Base-by-base conservation (phyloP, 2,888 invertebrate genomes). In the Esperia sulphurella region DNA sequence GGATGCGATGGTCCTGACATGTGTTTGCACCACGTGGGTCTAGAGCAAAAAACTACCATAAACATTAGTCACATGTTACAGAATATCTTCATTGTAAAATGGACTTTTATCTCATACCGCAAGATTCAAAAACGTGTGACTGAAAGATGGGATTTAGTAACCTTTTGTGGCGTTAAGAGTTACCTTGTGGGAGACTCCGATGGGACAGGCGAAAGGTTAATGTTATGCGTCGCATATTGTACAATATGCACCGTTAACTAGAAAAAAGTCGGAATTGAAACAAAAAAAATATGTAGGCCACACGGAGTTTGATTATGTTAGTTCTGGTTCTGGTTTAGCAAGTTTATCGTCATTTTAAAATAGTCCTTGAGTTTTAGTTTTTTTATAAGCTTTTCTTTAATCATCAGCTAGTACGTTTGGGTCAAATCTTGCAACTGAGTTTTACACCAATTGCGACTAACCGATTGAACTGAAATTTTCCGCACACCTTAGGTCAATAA, bases 111-210 rank as follows among this genome's bases (percentile, higher is more conserved):
- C 14, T 8, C 14, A 8, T 7, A 1, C 1, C 8, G 8, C 2
- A 39, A 39, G 39, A 39, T 3, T 8, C 8, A 21, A 39, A 14
- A 4, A 14, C 1, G 39, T 7, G 6, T 39, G 8, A 8, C 2
- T 13, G 2, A 13, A 3, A 33, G 3, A 14, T 31, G 14, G 28
- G 4, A 14, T 38, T 13, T 52, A 53, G n/a, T 55, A 41, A 46
- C 43, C 46, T 44, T 57, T 49, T 55, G 37, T 39, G 12, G 46
- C 39, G 21, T 29, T 12, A 48, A 40, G 39, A 48, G 52, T 78
- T 77, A 88, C 88, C 86, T 87, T 85, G 88, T 86, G 88, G 88
- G 88, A 86, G 88, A 85, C 77, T 73, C 70, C 65, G 65, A 63
- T 66, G 78, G 73, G 75, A 79, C 75, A 79, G 70, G 76, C 79